Evolutionary conservation across 1,140 invertebrate genomes (phyloP).

Genomic region (Brachionus angularis): DNA sequence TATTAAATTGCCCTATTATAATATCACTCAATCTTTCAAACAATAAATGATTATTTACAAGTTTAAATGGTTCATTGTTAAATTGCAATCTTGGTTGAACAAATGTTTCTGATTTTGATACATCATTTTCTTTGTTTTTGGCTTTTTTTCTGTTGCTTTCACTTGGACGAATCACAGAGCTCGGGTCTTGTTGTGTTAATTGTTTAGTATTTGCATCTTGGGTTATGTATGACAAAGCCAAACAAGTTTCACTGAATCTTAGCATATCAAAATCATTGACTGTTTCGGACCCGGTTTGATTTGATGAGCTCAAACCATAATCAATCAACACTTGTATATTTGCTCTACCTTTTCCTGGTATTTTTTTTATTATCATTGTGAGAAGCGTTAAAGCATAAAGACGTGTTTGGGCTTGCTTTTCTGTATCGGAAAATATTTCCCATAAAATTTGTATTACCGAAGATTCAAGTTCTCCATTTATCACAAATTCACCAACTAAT

Average conservation of each 20-base stretch:
- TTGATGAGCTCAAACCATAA: neutral
- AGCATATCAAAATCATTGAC: conserved; percentile 4
- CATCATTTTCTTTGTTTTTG: neutral
- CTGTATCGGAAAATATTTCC: conserved; percentile 15
- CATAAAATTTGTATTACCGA: conserved; percentile 31
- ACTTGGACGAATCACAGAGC: neutral
- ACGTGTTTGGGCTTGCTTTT: neutral
- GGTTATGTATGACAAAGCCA: neutral
- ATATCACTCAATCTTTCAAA: conserved; percentile 9
- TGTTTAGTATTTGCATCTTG: conserved; percentile 4
- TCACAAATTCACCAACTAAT: conserved; percentile 29
- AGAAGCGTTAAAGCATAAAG: neutral
- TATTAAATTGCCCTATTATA: neutral
- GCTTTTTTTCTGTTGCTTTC: neutral
- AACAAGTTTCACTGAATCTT: conserved; percentile 1
- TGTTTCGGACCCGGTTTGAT: neutral
- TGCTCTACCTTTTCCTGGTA: conserved; percentile 32
- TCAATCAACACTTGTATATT: conserved; percentile 21
- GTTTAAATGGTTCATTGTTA: conserved; percentile 29
- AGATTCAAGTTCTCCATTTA: conserved; percentile 29
- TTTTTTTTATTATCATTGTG: conserved; percentile 27
- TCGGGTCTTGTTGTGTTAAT: conserved; percentile 11
- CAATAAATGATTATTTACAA: conserved; percentile 6
- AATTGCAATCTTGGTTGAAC: conserved; percentile 14
- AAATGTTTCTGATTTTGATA: neutral